Evolutionary conservation across 2,797 vertebrate genomes (phyloP), one percentile per base, ranked within the genome.

Genomic region (Adrianichthys oophorus): DNA sequence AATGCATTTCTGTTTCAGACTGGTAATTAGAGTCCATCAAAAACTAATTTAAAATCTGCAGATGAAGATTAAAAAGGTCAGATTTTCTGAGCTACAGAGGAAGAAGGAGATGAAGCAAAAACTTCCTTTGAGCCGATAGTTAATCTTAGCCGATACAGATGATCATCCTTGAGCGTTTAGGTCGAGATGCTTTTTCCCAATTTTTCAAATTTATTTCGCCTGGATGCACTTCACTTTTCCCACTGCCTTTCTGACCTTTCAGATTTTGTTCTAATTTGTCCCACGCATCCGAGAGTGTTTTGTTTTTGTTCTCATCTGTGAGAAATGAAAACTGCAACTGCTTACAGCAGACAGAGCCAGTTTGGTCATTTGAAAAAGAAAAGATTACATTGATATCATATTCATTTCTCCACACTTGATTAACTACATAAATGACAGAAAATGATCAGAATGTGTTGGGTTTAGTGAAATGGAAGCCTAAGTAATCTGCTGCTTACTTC

Each of bases 31-130:
- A 55, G 53, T 62, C 65, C 63, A 59, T 73, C 74, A 78, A 65
- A 68, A 70, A 66, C 58, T 79, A 59, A 69, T 78, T 52, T 61
- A 18, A 67, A 68, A 74, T 37, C 71, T 61, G 60, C 62, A 74
- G 68, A 65, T 24, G 60, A 17, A 59, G 62, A 72, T 70, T 68
- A 62, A 60, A 68, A 68, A 78, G 69, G 68, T 75, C 69, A 56
- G 40, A 57, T 7, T 52, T 54, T 52, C 54, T 17, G 62, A 63
- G 59, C 47, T n/a, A n/a, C 12, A 15, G 45, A 58, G 53, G 45
- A 41, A 18, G 52, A 49, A 8, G 29, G 26, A 58, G 62, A 44
- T 18, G 37, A 45, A 59, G 51, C 51, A 1, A 56, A 55, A 52
- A 26, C 58, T 66, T 79, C 59, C 68, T 69, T 58, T 12, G 58